phyloP scores from a whole-genome alignment of 2,888 invertebrate species.

The Megamerina dolium region DNA sequence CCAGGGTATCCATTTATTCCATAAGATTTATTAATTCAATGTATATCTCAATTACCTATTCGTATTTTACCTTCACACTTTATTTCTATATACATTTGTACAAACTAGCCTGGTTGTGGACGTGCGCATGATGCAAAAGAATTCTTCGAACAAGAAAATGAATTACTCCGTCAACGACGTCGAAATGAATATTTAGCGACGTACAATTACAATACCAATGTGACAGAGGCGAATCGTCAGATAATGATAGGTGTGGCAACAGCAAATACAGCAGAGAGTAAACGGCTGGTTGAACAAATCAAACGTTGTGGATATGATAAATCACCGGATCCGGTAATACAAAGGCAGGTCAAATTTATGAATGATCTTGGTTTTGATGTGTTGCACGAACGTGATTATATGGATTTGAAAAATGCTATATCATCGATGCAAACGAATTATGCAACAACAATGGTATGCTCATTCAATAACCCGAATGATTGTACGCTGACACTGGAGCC shows the following conservation, averaged over 20 bases:
- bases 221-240: slow-evolving; percentile 65
- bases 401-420: slow-evolving; percentile 57
- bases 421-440: slow-evolving; percentile 72
- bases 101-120: too few species aligned
- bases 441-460: slow-evolving; percentile 69
- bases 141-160: slow-evolving; percentile 56
- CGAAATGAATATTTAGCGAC: slow-evolving; percentile 53
- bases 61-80: too few species aligned
- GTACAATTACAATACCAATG: slow-evolving; percentile 70
- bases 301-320: slow-evolving; percentile 61
- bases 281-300: slow-evolving; percentile 35
- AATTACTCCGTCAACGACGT: slow-evolving; percentile 53
- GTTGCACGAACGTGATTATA: slow-evolving; percentile 60
- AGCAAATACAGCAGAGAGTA: slow-evolving; percentile 34
- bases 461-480: slow-evolving; percentile 55
- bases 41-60: too few species aligned
- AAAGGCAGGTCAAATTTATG: slow-evolving; percentile 68
- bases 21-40: too few species aligned
- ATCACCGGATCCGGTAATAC: slow-evolving; percentile 60
- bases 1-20: too few species aligned
- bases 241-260: slow-evolving; percentile 39
- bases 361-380: slow-evolving; percentile 66
- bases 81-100: too few species aligned
- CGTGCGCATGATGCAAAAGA: neutral
- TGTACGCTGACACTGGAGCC: slow-evolving; percentile 70